These are phyloP conservation scores for Poeciliopsis turrubarensis DNA, from an alignment of 2,113 vertebrate genomes.

Conservation along the genomic window DNA sequence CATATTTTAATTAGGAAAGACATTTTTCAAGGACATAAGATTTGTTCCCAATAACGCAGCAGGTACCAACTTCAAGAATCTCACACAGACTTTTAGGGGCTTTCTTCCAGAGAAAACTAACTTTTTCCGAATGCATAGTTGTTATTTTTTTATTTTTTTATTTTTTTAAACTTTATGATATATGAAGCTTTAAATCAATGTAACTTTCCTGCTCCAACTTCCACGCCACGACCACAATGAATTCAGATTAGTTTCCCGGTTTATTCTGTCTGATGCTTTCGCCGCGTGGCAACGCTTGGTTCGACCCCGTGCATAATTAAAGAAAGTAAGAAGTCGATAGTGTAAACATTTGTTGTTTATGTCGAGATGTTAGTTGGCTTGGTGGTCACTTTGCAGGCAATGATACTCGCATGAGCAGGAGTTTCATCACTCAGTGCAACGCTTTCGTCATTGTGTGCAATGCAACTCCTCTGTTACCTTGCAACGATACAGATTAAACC, in stretches of 20 bases:
- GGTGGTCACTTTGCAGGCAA: neutral
- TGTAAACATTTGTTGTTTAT: neutral
- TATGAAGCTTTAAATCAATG: neutral
- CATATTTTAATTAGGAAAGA: conserved; percentile 2
- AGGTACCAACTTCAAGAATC: neutral
- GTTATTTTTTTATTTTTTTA: too few relatives aligned
- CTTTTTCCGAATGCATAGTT: neutral
- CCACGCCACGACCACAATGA: neutral
- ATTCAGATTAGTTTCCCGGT: neutral
- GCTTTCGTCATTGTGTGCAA: neutral
- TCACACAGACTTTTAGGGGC: neutral
- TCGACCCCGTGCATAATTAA: neutral
- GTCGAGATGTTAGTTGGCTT: neutral
- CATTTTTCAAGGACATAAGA: conserved; percentile 1
- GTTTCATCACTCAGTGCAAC: conserved; percentile 1
- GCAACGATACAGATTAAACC: neutral
- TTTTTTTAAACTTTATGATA: neutral
- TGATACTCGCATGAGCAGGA: neutral
- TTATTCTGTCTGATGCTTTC: neutral
- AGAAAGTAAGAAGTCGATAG: neutral
- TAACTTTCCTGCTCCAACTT: neutral
- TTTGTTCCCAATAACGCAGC: neutral
- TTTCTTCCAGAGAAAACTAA: neutral
- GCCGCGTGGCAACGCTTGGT: neutral
- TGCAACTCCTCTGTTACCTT: neutral